Percentiles rank a stretch among this genome's conserved stretches.
phyloP scores from a whole-genome alignment of 2,888 invertebrate genomes.

The Criorhina ranunculi region DNA sequence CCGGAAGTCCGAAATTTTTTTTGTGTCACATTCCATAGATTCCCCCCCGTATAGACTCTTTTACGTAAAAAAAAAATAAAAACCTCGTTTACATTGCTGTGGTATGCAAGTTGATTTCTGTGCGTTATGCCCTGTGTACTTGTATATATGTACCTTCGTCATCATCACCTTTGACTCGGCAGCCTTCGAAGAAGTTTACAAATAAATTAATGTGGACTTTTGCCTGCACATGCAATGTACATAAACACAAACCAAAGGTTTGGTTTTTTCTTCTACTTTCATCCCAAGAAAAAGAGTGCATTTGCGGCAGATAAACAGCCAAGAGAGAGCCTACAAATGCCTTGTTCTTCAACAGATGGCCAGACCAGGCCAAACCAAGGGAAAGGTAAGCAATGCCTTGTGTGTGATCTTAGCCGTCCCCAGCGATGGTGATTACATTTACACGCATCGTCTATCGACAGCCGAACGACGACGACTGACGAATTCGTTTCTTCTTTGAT shows the following conservation, averaged over 20 bases:
- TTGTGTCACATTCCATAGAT: too few relatives aligned
- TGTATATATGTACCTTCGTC: conserved; percentile 26
- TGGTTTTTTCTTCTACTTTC: conserved; percentile 16
- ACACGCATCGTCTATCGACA: conserved; percentile 57
- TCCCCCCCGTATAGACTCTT: too few relatives aligned
- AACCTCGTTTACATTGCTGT: conserved; percentile 38
- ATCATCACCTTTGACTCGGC: conserved; percentile 47
- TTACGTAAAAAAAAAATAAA: too few relatives aligned
- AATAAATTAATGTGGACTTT: conserved; percentile 46
- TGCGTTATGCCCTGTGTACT: neutral
- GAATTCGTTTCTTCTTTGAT: conserved; percentile 49
- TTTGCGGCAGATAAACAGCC: conserved; percentile 63
- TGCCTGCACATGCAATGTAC: conserved; percentile 53
- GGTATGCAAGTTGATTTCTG: conserved; percentile 27
- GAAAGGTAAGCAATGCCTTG: conserved; percentile 30
- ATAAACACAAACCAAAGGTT: conserved; percentile 44
- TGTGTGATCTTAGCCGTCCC: conserved; percentile 57
- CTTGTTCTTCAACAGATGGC: conserved; percentile 36
- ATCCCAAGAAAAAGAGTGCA: conserved; percentile 28
- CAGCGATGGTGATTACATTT: conserved; percentile 29
- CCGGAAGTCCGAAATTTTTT: too few relatives aligned
- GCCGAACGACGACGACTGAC: conserved; percentile 59
- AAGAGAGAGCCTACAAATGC: conserved; percentile 28
- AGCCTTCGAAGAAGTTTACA: conserved; percentile 30
- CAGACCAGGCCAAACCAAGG: neutral